Conservation (phyloP, 1,140 invertebrate species). For the Sycobia sp. region DNA sequence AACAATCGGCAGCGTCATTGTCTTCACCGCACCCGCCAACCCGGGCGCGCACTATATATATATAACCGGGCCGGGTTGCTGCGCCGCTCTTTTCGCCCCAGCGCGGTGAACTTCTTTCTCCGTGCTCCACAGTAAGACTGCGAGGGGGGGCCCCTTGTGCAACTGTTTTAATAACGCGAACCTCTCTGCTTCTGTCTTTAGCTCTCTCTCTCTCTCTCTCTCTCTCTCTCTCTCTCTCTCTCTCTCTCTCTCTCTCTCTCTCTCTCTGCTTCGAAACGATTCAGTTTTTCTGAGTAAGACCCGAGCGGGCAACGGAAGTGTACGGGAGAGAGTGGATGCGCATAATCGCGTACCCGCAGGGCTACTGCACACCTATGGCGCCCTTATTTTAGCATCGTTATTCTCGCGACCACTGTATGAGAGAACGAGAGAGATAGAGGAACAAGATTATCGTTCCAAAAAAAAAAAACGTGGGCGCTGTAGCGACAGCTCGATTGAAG, state of each 20-base stretch:
- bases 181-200: no score
- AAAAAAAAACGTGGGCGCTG: neutral
- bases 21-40: no score
- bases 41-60: no score
- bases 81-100: no score
- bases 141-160: no score
- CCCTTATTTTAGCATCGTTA: constrained; percentile 24
- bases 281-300: constrained; percentile 41
- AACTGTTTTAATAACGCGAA: constrained; percentile 50
- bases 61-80: no score
- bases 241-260: no score
- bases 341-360: constrained; percentile 20
- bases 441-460: constrained; percentile 19
- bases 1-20: constrained; percentile 50
- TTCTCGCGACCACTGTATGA: no score
- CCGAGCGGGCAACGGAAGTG: neutral
- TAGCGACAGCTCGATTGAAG: constrained; percentile 11
- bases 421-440: no score
- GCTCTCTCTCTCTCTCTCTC: no score
- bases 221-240: neutral
- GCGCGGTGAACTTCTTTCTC: no score
- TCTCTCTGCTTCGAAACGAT: constrained; percentile 40
- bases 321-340: constrained; percentile 18
- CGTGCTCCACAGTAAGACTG: no score
- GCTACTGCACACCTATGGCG: neutral